These are phyloP conservation scores for Ranitomeya variabilis DNA, from an alignment of 2,113 vertebrate species.

Conservation along the genomic window DNA sequence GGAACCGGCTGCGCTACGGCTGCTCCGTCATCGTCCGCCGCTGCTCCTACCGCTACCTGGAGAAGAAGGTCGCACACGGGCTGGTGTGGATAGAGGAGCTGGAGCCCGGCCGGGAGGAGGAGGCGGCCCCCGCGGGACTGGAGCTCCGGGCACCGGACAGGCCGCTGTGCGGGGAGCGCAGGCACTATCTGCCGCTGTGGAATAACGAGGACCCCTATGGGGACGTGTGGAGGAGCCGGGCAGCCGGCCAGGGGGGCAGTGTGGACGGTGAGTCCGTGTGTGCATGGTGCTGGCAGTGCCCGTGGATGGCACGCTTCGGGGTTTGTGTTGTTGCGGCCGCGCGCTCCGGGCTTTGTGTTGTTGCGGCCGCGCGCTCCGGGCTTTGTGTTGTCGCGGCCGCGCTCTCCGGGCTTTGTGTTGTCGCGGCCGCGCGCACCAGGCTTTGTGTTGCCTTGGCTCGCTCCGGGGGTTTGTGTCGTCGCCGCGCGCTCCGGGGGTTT, in stretches of 20 bases:
- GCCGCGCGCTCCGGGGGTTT: too few species aligned
- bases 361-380: too few species aligned
- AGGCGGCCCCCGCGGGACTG: constrained; percentile 48
- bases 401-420: too few species aligned
- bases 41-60: constrained; percentile 77
- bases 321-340: too few species aligned
- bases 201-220: constrained; percentile 88
- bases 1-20: constrained; percentile 76
- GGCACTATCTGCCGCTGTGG: constrained; percentile 87
- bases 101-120: constrained; percentile 24
- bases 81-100: constrained; percentile 76
- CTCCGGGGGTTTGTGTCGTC: too few species aligned
- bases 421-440: too few species aligned
- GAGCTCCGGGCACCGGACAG: constrained; percentile 47
- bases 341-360: too few species aligned
- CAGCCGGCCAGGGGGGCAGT: constrained; percentile 53
- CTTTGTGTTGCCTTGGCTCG: too few species aligned
- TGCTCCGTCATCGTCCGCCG: constrained; percentile 67
- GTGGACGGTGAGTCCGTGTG: constrained; percentile 13
- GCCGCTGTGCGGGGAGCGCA: constrained; percentile 72
- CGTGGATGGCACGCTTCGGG: too few species aligned
- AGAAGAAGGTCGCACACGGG: constrained; percentile 73
- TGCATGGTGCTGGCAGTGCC: too few species aligned
- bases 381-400: too few species aligned
- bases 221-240: constrained; percentile 70